Evolutionary conservation across 2,888 invertebrate genomes (phyloP).

Genomic region (Macaria liturata): DNA sequence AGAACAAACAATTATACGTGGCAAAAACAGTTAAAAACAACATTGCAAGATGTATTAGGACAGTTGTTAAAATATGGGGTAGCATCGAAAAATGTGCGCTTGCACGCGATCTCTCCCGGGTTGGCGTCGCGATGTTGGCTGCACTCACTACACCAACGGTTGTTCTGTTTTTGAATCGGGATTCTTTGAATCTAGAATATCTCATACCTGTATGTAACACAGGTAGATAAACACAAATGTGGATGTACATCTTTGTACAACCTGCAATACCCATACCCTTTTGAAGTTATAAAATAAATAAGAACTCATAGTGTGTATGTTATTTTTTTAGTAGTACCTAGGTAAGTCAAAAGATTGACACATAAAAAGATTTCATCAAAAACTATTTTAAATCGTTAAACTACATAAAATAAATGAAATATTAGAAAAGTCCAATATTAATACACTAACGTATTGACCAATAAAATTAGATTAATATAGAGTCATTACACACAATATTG

Average conservation of each 20-base stretch:
- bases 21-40: conserved; percentile 82
- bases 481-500: conserved; percentile 55
- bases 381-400: too few relatives aligned
- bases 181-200: too few relatives aligned
- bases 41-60: conserved; percentile 84
- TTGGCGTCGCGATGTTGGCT: conserved; percentile 24
- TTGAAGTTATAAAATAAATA: too few relatives aligned
- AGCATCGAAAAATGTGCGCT: conserved; percentile 69
- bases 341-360: too few relatives aligned
- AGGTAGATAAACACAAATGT: too few relatives aligned
- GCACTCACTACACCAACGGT: conserved; percentile 25
- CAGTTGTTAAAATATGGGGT: conserved; percentile 84
- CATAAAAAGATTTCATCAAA: too few relatives aligned
- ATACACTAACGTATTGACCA: conserved; percentile 46
- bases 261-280: too few relatives aligned
- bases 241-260: too few relatives aligned
- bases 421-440: conserved; percentile 5
- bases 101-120: conserved; percentile 67
- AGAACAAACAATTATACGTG: conserved; percentile 75
- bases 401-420: not conserved
- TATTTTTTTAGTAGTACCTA: too few relatives aligned
- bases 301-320: too few relatives aligned
- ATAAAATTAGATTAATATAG: conserved; percentile 68
- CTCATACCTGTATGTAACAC: too few relatives aligned
- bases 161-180: conserved; percentile 31